Evolutionary conservation across 2,888 invertebrate species (phyloP).

Genomic region (Graphium colonna): DNA sequence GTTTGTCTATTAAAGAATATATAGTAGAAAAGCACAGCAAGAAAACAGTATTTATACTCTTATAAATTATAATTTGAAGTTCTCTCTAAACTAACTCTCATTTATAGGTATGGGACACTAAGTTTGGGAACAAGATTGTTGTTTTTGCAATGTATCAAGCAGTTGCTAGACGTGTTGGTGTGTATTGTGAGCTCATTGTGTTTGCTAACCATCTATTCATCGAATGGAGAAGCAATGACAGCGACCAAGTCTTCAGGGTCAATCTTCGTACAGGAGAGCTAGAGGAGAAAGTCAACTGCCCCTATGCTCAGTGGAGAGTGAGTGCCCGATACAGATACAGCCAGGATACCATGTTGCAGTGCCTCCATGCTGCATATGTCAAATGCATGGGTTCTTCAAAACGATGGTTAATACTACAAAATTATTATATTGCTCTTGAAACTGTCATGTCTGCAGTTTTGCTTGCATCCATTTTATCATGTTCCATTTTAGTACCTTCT

Average conservation of each 20-base stretch:
- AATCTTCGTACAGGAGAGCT: constrained; percentile 46
- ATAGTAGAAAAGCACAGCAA: too few relatives aligned
- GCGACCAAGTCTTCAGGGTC: constrained; percentile 44
- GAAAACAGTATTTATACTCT: too few relatives aligned
- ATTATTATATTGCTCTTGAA: too few relatives aligned
- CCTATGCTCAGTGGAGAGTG: constrained; percentile 35
- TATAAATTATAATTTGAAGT: too few relatives aligned
- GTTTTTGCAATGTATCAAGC: constrained; percentile 52
- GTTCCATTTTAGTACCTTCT: too few relatives aligned
- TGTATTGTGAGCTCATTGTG: constrained; percentile 48
- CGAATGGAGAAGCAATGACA: constrained; percentile 44
- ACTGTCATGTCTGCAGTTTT: too few relatives aligned
- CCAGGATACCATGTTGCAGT: constrained; percentile 46
- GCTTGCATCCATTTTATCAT: too few relatives aligned
- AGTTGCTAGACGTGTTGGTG: constrained; percentile 50
- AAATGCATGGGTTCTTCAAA: constrained; percentile 44
- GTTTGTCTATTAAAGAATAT: too few relatives aligned
- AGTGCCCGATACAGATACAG: constrained; percentile 36
- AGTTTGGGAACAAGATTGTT: constrained; percentile 42
- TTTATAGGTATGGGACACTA: constrained; percentile 46
- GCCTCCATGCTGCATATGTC: constrained; percentile 41
- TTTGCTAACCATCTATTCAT: constrained; percentile 60
- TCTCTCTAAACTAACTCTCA: neutral
- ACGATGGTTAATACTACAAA: constrained; percentile 40
- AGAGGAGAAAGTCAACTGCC: constrained; percentile 46